A percentile compares a stretch with the other conserved stretches of the same genome.
phyloP scores from a whole-genome alignment of 2,888 invertebrate species.

The Microctonus aethiopoides region DNA sequence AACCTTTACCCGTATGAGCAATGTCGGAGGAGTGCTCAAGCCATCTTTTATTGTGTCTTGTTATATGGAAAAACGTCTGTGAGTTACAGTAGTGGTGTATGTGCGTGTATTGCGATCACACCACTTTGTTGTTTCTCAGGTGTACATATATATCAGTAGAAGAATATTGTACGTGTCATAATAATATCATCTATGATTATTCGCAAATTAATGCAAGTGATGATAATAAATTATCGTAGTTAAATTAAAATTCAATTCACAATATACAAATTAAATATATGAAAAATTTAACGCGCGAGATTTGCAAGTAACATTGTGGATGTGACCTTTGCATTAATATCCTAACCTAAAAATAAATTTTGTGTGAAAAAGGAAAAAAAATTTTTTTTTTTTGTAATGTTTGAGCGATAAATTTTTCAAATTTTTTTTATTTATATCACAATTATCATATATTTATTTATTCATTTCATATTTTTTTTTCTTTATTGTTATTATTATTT shows the following conservation, averaged over 20 bases:
- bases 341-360: conserved; percentile 10
- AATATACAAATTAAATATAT: background rate
- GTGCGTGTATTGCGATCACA: background rate
- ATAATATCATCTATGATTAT: background rate
- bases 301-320: conserved; percentile 11
- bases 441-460: background rate
- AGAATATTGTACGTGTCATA: background rate
- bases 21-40: conserved; percentile 3
- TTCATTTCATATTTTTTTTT: background rate
- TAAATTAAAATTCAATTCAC: background rate
- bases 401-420: background rate
- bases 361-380: background rate
- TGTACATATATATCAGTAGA: background rate
- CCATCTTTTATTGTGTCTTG: conserved; percentile 9
- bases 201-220: background rate
- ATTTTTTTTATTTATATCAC: background rate
- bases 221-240: background rate
- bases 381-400: background rate
- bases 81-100: background rate
- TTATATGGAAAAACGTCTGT: background rate
- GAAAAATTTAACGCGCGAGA: background rate
- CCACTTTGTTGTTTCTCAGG: background rate
- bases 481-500: too few relatives aligned
- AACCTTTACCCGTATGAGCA: conserved; percentile 37
- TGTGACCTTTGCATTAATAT: conserved; percentile 14